A percentile compares a stretch with the other conserved stretches of the same genome.
Evolutionary conservation across 2,888 invertebrate species (phyloP).

Genomic region (Diarsia dahlii): DNA sequence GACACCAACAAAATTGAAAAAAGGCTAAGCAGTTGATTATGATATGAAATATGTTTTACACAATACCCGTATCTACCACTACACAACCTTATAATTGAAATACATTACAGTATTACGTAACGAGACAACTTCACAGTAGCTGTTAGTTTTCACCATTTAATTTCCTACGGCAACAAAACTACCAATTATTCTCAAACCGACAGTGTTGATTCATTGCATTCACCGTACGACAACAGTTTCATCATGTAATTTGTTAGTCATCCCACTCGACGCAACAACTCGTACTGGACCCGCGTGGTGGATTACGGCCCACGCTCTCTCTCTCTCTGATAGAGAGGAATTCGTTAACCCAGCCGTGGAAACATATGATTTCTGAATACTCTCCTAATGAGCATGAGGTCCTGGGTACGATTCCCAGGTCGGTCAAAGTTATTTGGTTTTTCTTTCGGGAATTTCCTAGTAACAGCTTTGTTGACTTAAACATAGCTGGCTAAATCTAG

Average conservation of each 20-base stretch:
- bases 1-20: too few species aligned
- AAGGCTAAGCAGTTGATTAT: neutral
- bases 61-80: neutral
- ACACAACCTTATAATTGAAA: neutral
- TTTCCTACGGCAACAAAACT: neutral
- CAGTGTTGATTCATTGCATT: constrained; percentile 32
- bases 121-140: neutral
- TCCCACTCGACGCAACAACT: constrained; percentile 5
- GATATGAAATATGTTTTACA: neutral
- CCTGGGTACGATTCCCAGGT: neutral
- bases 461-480: too few species aligned
- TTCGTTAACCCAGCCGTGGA: neutral
- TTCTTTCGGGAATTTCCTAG: too few species aligned
- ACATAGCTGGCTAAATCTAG: neutral
- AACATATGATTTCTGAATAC: neutral
- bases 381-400: neutral
- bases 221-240: constrained; percentile 5
- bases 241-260: constrained; percentile 19
- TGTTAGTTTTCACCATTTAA: neutral
- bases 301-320: neutral
- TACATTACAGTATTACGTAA: neutral
- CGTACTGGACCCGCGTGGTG: neutral
- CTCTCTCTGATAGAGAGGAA: neutral
- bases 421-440: neutral
- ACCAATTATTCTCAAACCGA: constrained; percentile 20